Percentiles rank a stretch among this genome's conserved stretches.
phyloP scores from a whole-genome alignment of 2,113 vertebrate species.

The Scatophagus argus region DNA sequence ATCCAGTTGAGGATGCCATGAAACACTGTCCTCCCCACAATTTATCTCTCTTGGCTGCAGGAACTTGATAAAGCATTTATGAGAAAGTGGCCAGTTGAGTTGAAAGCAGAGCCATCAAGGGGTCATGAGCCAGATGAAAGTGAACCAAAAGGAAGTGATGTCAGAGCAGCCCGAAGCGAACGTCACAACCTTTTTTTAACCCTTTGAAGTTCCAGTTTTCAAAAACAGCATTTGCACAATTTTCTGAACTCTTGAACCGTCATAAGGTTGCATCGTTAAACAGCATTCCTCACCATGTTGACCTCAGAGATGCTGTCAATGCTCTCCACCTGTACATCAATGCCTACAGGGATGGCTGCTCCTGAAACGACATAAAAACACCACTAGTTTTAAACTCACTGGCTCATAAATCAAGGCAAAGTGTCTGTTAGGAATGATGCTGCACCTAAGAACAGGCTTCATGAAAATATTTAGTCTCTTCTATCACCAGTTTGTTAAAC shows the following conservation, averaged over 20 bases:
- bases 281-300: conserved; percentile 88
- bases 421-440: too few species aligned
- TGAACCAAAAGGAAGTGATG: conserved; percentile 15
- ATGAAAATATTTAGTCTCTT: not conserved
- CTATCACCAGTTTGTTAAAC: too few species aligned
- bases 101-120: conserved; percentile 25
- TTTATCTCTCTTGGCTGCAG: conserved; percentile 4
- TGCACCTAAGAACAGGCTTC: not conserved
- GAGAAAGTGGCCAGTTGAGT: not conserved
- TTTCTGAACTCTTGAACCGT: too few species aligned
- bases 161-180: not conserved
- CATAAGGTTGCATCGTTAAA: not conserved
- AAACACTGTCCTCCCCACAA: not conserved
- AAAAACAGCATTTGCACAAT: too few species aligned
- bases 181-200: not conserved
- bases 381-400: not conserved
- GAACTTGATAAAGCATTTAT: not conserved
- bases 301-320: conserved; percentile 96
- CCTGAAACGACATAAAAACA: conserved; percentile 76
- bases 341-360: conserved; percentile 90
- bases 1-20: not conserved
- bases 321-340: conserved; percentile 95
- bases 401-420: not conserved
- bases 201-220: not conserved
- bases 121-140: conserved; percentile 21